Evolutionary conservation across 2,113 vertebrate species (phyloP), one percentile per base, ranked within the genome.

Genomic region (Microtus montanus): DNA sequence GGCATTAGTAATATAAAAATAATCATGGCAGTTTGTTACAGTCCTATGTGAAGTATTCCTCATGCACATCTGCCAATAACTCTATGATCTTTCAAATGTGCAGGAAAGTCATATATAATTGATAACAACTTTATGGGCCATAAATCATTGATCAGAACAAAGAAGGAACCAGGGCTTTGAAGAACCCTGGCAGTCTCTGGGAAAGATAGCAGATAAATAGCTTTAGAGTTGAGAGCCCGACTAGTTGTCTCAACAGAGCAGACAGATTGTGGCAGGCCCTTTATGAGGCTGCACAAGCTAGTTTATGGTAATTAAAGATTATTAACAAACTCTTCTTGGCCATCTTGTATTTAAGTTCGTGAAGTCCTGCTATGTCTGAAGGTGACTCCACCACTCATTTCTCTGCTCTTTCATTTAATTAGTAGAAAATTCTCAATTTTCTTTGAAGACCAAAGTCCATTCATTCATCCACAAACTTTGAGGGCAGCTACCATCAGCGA

Each of bases 141-240:
- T 9, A 73, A 88, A 49, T 90, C 71, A 79, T 35, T 93, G n/a
- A 75, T 88, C 49, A 88, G 11, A 61, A n/a, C 61, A 82, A 87
- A 92, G 71, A 91, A 75, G 38, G 9, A 90, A 19, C 63, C 5
- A 3, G 6, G 63, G 20, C 91, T 87, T 95, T 82, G 54, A 73
- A n/a, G 3, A 64, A 66, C 80, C 8, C 35, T 77, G 33, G 77
- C 11, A n/a, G 20, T 75, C 79, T 91, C 79, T 80, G 58, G 80
- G 83, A 41, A 88, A 63, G n/a, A 95, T 0, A 82, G 15, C 33
- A 90, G 26, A 82, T 24, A 80, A 49, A 90, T 8, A 2, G 2
- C 79, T 90, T 80, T 84, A 92, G 38, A 92, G 58, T 47, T 82
- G 41, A 93, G 54, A 83, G 7, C 10, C n/a, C 77, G 75, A 54